Conservation (phyloP, 92 coral and sea anemone genomes). For the Palythoa caribaeorum region DNA sequence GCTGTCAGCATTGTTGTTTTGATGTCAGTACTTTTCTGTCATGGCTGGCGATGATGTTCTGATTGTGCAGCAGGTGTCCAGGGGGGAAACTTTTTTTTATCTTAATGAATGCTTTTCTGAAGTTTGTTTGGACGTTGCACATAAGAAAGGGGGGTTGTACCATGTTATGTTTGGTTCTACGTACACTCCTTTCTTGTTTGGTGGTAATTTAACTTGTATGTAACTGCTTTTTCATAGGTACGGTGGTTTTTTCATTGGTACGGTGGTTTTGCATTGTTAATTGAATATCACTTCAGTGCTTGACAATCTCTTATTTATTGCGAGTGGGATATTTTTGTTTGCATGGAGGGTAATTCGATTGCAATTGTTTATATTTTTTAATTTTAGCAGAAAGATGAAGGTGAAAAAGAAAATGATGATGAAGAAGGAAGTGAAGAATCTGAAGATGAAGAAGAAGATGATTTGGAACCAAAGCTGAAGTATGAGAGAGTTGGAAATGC, state of each 20-base stretch:
- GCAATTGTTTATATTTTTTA: neutral
- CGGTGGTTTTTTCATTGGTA: no score
- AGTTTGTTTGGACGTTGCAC: neutral
- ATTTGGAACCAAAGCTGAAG: conserved; percentile 92
- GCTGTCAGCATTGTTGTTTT: no score
- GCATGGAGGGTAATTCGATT: neutral
- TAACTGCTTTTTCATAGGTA: neutral
- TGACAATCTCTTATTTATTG: neutral
- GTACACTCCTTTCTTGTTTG: neutral
- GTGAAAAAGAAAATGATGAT: conserved; percentile 50
- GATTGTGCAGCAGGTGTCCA: no score
- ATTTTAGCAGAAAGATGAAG: conserved; percentile 3
- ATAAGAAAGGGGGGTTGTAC: neutral
- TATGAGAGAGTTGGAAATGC: conserved; percentile 98
- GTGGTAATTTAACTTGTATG: neutral
- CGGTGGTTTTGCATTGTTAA: neutral
- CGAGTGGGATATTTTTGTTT: neutral
- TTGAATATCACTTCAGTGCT: neutral
- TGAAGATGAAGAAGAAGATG: conserved; percentile 89
- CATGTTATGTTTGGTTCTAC: neutral
- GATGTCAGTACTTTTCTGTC: no score
- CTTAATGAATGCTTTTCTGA: neutral
- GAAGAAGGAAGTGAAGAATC: conserved; percentile 80
- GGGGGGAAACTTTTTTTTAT: neutral
- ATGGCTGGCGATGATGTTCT: no score